These are phyloP conservation scores for Petaurus breviceps DNA, from an alignment of 2,113 vertebrate species.

Conservation along the genomic window DNA sequence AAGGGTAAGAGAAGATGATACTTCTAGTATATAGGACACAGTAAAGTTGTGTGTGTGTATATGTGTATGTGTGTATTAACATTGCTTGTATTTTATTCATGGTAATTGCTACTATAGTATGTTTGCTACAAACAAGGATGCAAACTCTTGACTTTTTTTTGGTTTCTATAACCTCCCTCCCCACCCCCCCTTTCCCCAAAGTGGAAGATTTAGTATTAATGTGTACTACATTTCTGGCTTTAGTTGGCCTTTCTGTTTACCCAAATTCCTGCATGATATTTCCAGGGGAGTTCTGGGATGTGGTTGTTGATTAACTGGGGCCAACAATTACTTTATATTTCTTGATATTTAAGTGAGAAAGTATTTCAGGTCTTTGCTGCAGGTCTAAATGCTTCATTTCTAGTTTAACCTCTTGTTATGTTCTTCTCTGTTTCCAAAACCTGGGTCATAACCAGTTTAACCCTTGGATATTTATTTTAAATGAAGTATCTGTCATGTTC, in stretches of 20 bases:
- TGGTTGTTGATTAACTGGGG: constrained; percentile 9
- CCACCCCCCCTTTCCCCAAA: background rate
- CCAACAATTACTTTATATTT: background rate
- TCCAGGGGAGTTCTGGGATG: background rate
- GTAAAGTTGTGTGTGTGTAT: background rate
- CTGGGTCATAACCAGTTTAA: background rate
- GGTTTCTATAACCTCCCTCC: background rate
- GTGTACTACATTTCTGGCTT: background rate
- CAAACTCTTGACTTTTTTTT: background rate
- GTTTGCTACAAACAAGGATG: background rate
- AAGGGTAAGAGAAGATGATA: background rate
- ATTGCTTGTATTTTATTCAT: background rate
- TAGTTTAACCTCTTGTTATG: background rate
- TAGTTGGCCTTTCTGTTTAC: background rate
- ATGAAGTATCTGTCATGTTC: background rate
- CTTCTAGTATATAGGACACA: background rate
- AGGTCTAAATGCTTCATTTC: background rate
- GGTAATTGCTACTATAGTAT: background rate
- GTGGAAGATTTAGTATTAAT: background rate
- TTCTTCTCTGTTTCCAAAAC: background rate
- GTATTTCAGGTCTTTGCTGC: constrained; percentile 19
- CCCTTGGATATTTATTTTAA: constrained; percentile 7
- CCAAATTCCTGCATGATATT: background rate
- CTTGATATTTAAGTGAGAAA: background rate
- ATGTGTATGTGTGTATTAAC: background rate